Evolutionary conservation across 2,888 invertebrate genomes (phyloP), one percentile per base, ranked within the genome.

Genomic region (Melangyna quadrimaculata): DNA sequence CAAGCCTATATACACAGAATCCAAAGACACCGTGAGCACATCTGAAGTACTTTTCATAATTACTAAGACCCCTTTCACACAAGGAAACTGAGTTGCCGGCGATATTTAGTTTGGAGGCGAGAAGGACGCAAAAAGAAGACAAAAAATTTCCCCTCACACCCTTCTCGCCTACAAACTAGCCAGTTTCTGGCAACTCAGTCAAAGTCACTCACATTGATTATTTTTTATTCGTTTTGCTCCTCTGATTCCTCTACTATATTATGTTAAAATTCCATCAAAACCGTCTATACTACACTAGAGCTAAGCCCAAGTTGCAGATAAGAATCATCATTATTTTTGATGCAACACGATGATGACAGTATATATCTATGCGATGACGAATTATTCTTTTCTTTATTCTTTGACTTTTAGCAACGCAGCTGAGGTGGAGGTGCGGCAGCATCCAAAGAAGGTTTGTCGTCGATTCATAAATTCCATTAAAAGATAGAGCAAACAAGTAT

Each of bases 31-130:
- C n/a, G 12, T 27, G n/a, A 22, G 17, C 29, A 32, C 48, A 67
- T 29, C 69, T 35, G 17, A 45, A 40, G 70, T 71, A 67, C 72
- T 80, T 73, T 86, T 77, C 80, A 86, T 80, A 86, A 86, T 80
- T 78, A 83, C n/a, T n/a, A n/a, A n/a, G n/a, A n/a, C n/a, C n/a
- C n/a, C n/a, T n/a, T n/a, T n/a, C n/a, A n/a, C n/a, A n/a, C n/a
- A n/a, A n/a, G n/a, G n/a, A n/a, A n/a, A n/a, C n/a, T n/a, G n/a
- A n/a, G n/a, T n/a, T n/a, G n/a, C n/a, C n/a, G n/a, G n/a, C n/a
- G n/a, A n/a, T n/a, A n/a, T n/a, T n/a, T n/a, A n/a, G n/a, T n/a
- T n/a, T n/a, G n/a, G n/a, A n/a, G n/a, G n/a, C n/a, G n/a, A n/a
- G n/a, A n/a, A n/a, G n/a, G n/a, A n/a, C n/a, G n/a, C n/a, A n/a